Evolutionary conservation across 2,888 invertebrate genomes (phyloP).

Genomic region (Melipona bicolor): DNA sequence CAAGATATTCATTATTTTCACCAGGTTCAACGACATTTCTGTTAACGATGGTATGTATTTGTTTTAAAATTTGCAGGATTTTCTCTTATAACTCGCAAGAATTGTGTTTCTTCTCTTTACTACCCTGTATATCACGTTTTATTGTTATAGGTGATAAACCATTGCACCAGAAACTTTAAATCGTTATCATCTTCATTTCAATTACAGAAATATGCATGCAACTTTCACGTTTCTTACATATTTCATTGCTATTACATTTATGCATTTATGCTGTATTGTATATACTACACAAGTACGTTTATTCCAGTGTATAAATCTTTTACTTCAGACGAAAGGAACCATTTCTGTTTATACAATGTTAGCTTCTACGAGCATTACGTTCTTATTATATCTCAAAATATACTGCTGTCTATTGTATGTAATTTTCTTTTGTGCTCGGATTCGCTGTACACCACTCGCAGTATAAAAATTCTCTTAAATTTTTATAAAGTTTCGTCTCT

Average conservation of each 20-base stretch:
- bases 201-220: background rate
- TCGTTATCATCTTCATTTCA: background rate
- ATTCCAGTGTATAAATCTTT: background rate
- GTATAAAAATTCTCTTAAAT: background rate
- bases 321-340: background rate
- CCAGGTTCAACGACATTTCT: background rate
- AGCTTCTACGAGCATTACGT: background rate
- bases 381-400: background rate
- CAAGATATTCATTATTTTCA: background rate
- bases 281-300: background rate
- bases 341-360: background rate
- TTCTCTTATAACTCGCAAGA: background rate
- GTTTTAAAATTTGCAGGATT: background rate
- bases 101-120: background rate
- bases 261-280: background rate
- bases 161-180: background rate
- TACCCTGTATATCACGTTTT: background rate
- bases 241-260: background rate
- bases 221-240: background rate
- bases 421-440: background rate
- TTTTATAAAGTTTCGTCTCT: too few relatives aligned
- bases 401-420: background rate
- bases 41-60: background rate
- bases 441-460: background rate
- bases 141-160: background rate